Conservation (phyloP, 2,113 vertebrate species). For the Haemorhous mexicanus region DNA sequence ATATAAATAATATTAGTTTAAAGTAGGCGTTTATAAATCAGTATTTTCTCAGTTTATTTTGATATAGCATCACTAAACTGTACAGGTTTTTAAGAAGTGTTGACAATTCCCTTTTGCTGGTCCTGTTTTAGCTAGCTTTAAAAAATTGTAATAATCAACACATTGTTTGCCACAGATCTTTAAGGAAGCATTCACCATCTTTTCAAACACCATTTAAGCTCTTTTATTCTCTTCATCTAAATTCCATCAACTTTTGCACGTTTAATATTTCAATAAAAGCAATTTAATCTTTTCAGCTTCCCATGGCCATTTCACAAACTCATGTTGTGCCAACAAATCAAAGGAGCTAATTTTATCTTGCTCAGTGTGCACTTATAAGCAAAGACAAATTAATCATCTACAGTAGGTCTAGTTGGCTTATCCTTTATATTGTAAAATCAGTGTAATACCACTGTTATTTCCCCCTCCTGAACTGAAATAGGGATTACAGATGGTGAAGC, state of each 20-base stretch:
- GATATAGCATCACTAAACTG: neutral
- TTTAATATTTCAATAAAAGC: slow-evolving; percentile 6
- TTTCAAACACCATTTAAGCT: slow-evolving; percentile 4
- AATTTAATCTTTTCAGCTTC: slow-evolving; percentile 26
- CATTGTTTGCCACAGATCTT: neutral
- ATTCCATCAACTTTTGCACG: neutral
- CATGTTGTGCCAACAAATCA: slow-evolving; percentile 43
- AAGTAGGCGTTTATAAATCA: neutral
- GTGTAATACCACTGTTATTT: neutral
- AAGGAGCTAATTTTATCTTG: slow-evolving; percentile 28
- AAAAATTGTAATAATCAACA: neutral
- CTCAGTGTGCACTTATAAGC: slow-evolving; percentile 17
- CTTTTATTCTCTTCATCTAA: neutral
- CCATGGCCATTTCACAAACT: neutral
- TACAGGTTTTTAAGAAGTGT: neutral
- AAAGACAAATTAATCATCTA: slow-evolving; percentile 35
- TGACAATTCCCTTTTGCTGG: neutral
- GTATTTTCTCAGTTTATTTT: neutral
- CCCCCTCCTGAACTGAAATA: neutral
- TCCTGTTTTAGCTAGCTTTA: neutral
- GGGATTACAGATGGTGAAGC: slow-evolving; percentile 22
- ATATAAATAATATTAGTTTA: neutral
- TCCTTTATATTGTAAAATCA: slow-evolving; percentile 16
- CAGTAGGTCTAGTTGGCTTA: neutral
- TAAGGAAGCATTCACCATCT: neutral